Conservation (phyloP, 2,888 invertebrate species). For the Drosophila nr. fundita region DNA sequence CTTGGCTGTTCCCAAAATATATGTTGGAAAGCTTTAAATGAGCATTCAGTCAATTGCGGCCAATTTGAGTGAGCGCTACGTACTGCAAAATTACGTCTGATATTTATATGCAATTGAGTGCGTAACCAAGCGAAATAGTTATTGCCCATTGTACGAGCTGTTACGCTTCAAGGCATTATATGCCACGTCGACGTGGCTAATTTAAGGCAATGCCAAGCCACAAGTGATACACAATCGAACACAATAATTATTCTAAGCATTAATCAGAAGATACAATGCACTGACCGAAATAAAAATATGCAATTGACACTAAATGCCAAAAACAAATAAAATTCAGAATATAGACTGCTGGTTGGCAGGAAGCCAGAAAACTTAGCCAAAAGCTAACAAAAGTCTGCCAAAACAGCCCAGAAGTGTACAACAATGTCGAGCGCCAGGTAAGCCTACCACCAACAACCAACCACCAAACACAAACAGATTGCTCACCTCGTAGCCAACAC, state of each 20-base stretch:
- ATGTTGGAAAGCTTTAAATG: slow-evolving; percentile 66
- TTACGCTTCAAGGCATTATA: slow-evolving; percentile 19
- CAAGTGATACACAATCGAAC: slow-evolving; percentile 41
- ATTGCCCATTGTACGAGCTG: slow-evolving; percentile 35
- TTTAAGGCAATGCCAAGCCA: slow-evolving; percentile 66
- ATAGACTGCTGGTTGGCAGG: slow-evolving; percentile 44
- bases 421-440: slow-evolving; percentile 77
- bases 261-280: slow-evolving; percentile 10
- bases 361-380: slow-evolving; percentile 54
- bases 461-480: slow-evolving; percentile 18
- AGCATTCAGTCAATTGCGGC: slow-evolving; percentile 73
- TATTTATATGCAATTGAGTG: slow-evolving; percentile 27
- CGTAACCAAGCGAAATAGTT: slow-evolving; percentile 33
- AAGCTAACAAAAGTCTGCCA: slow-evolving; percentile 14
- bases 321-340: slow-evolving; percentile 29
- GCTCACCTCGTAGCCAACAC: slow-evolving; percentile 9
- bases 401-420: slow-evolving; percentile 17
- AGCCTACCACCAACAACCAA: slow-evolving; percentile 16
- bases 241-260: slow-evolving; percentile 15
- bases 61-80: slow-evolving; percentile 60
- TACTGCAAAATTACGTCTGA: not conserved
- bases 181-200: slow-evolving; percentile 59
- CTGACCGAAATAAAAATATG: slow-evolving; percentile 13
- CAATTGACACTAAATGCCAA: slow-evolving; percentile 48
- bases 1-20: slow-evolving; percentile 18